Base-by-base conservation (phyloP, 2,888 invertebrate species). In the Leistus spinibarbis region DNA sequence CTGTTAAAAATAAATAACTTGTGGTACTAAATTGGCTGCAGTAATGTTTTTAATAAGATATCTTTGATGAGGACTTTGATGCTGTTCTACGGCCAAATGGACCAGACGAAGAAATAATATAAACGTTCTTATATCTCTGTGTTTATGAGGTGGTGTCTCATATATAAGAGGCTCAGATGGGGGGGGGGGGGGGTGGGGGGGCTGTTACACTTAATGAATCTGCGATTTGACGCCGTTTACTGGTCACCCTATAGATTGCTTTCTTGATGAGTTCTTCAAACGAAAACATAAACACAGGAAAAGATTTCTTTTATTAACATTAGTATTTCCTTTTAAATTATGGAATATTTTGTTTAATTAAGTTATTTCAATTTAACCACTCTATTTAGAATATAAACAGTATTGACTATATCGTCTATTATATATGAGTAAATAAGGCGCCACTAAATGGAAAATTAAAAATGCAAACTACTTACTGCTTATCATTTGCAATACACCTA, bases 151-250 rank as follows among this genome's bases (percentile, higher is more conserved):
- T 54, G 60, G 16, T 60, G 19, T 19, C 10, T 19, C 10, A 60
- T 20, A 17, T 60, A 60, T 60, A 60, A 20, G 10, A 22, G 19
- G 60, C 19, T 22, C 17, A 20, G 20, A 10, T 20, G 60, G 22
- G 3, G 5, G 53, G 9, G 53, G 53, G 9, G 53, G 13, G 9
- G 53, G 53, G 53, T 13, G 53, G 82, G 78, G 76, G 77, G 79
- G 79, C 83, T 84, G 84, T 85, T 84, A 84, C 83, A 82, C 81
- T 83, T 84, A 83, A 85, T 84, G 85, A 84, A 84, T 84, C 83
- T 81, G 83, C 84, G 83, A 84, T 83, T 83, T 82, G 82, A 82
- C 80, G 79, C 79, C 80, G 82, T 82, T 82, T 83, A 82, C 81
- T 80, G 79, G 79, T 76, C 76, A 72, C 73, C 75, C 77, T 76